These are phyloP conservation scores for Chlamydotis undulata DNA, from an alignment of 2,113 vertebrate species.

Conservation along the genomic window DNA sequence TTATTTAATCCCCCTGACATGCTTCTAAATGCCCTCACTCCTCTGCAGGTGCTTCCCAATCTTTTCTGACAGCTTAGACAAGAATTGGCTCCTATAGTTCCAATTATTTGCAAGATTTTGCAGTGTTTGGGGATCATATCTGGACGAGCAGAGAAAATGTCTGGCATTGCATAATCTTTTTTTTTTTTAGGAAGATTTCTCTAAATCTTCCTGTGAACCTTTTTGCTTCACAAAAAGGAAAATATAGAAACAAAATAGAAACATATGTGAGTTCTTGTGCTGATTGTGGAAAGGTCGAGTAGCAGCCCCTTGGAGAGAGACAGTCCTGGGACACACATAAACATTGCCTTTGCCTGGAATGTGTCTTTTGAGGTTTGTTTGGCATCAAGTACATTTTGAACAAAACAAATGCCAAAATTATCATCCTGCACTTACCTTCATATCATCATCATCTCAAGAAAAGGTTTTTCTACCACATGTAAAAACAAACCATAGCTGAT, in stretches of 20 bases:
- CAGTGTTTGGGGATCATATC: not conserved
- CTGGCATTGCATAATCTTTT: not conserved
- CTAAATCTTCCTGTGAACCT: not conserved
- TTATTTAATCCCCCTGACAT: conserved; percentile 14
- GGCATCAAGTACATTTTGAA: not conserved
- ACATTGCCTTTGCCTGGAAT: not conserved
- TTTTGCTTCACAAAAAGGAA: not conserved
- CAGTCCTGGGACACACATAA: not conserved
- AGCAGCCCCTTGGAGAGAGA: not conserved
- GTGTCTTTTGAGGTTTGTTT: not conserved
- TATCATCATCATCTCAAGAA: not conserved
- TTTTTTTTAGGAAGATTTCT: not conserved
- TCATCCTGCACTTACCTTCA: not conserved
- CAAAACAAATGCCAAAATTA: not conserved
- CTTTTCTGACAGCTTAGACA: not conserved
- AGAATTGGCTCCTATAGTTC: not conserved
- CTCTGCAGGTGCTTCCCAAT: not conserved
- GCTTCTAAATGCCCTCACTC: conserved; percentile 4
- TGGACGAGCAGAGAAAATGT: not conserved
- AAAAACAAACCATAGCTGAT: not conserved
- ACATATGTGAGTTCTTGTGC: not conserved
- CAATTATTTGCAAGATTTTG: not conserved
- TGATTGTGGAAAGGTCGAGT: not conserved
- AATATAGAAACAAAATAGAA: not conserved
- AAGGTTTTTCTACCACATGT: not conserved